Conservation (phyloP, 1,140 invertebrate genomes). For the Apocrypta bakeri region DNA sequence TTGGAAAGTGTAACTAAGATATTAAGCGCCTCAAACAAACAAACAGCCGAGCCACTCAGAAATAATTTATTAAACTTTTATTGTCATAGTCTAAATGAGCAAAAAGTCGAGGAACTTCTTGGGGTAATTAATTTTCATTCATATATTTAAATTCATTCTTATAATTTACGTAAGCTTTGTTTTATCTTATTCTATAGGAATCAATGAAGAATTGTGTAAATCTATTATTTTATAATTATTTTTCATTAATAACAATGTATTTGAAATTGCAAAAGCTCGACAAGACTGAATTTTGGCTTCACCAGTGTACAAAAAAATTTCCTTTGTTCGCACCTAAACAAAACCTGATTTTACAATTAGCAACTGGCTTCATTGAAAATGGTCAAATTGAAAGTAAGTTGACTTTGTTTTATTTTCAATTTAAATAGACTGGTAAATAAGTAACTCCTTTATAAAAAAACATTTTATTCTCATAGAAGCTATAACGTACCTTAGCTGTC, state of each 20-base stretch:
- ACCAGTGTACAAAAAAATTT: background rate
- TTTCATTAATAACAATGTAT: background rate
- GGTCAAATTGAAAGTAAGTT: background rate
- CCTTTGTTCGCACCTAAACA: background rate
- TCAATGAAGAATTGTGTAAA: background rate
- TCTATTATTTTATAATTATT: background rate
- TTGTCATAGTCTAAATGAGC: background rate
- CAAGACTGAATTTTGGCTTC: background rate
- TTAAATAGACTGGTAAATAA: background rate
- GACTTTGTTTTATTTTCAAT: background rate
- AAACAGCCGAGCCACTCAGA: background rate
- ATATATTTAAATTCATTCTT: background rate
- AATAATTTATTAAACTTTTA: slow-evolving; percentile 11
- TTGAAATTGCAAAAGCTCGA: background rate
- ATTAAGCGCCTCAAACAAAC: background rate
- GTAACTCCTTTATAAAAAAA: background rate
- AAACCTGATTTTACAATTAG: background rate
- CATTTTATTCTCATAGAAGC: slow-evolving; percentile 1
- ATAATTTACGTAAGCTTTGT: background rate
- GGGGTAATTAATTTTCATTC: background rate
- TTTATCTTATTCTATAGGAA: slow-evolving; percentile 6
- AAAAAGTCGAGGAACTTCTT: background rate
- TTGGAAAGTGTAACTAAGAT: background rate
- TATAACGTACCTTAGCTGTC: background rate
- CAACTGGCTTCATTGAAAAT: background rate